phyloP scores from a whole-genome alignment of 2,888 invertebrate species.

The Ametastegia equiseti region DNA sequence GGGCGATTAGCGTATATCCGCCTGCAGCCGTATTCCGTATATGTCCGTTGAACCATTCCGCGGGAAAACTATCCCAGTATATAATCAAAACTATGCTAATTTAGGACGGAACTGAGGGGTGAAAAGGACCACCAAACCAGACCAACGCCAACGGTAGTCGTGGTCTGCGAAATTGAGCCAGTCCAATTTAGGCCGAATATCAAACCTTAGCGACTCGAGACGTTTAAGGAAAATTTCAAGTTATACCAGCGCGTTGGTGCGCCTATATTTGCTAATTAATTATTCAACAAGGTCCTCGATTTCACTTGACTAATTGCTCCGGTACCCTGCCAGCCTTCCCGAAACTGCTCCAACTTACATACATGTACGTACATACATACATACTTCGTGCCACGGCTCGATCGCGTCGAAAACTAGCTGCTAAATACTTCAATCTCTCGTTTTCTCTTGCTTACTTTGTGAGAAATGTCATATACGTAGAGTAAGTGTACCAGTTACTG shows the following conservation, averaged over 20 bases:
- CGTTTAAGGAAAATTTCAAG: background rate
- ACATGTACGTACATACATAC: no score
- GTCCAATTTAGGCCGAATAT: constrained; percentile 24
- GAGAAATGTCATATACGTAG: no score
- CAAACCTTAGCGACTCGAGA: no score
- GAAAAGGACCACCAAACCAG: no score
- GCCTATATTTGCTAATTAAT: constrained; percentile 8
- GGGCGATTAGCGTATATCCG: constrained; percentile 17
- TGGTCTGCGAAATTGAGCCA: background rate
- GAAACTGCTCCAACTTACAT: background rate
- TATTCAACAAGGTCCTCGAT: constrained; percentile 32
- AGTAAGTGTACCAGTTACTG: no score
- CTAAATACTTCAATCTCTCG: background rate
- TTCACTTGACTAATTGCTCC: constrained; percentile 16
- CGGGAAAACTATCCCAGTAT: constrained; percentile 29
- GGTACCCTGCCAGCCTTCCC: background rate
- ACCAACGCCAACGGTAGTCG: background rate
- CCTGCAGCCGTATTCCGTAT: no score
- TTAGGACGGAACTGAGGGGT: background rate
- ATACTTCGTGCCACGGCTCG: no score
- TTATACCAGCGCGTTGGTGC: background rate
- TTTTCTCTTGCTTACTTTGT: background rate
- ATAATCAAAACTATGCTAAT: constrained; percentile 42
- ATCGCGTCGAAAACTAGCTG: background rate
- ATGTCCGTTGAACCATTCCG: constrained; percentile 16